Percentiles rank a stretch among this genome's conserved stretches.
phyloP scores from a whole-genome alignment of 2,113 vertebrate species.

The Vicugna pacos region DNA sequence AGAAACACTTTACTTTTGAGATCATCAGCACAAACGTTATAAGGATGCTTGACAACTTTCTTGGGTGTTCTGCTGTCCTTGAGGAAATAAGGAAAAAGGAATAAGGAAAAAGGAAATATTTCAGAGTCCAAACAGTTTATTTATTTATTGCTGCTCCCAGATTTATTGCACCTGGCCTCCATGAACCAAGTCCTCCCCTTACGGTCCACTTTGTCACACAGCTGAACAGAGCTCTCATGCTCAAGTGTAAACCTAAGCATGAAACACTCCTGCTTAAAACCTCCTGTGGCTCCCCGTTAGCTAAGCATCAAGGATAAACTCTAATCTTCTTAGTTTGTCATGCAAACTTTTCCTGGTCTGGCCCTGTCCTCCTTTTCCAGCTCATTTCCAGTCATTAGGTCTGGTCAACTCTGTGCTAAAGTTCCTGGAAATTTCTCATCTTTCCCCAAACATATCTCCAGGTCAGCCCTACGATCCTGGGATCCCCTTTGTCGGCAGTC shows the following conservation, averaged over 20 bases:
- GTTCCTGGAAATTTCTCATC: slow-evolving; percentile 26
- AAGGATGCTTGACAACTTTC: neutral
- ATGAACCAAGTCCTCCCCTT: neutral
- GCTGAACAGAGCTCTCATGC: neutral
- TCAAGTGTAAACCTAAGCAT: neutral
- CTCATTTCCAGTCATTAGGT: neutral
- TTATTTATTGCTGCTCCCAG: neutral
- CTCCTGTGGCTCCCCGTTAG: neutral
- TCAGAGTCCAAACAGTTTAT: neutral
- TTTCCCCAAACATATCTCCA: neutral
- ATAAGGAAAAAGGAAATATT: neutral
- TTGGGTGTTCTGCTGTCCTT: neutral
- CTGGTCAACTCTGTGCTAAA: neutral
- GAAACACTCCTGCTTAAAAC: neutral
- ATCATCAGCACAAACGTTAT: neutral
- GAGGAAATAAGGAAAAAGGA: neutral
- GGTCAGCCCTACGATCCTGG: neutral
- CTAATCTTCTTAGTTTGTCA: neutral
- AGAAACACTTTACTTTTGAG: neutral
- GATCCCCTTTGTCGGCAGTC: neutral
- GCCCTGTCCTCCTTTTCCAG: neutral
- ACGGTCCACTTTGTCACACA: neutral
- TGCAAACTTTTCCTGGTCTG: neutral
- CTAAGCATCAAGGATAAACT: neutral
- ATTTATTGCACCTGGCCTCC: neutral